A percentile compares a stretch with the other conserved stretches of the same genome.
These are phyloP conservation scores for Lasaia peninsularis DNA, from an alignment of 1,140 invertebrate genomes.

Conservation along the genomic window DNA sequence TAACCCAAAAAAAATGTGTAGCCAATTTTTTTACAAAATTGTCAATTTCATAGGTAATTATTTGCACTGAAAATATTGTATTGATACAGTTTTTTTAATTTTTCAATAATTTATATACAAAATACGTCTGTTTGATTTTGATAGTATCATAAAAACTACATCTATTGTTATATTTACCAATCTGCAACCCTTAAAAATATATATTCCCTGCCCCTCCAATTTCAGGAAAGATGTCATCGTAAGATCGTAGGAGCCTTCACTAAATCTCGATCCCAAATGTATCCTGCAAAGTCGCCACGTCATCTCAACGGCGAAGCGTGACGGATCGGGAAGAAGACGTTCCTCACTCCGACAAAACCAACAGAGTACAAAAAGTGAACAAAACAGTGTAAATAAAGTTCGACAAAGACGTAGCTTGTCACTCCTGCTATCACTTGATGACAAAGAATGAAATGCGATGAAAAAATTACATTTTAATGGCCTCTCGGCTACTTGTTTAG, in stretches of 20 bases:
- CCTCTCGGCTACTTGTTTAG: background rate
- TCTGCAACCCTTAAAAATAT: no score
- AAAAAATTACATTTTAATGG: constrained; percentile 19
- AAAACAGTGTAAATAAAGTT: constrained; percentile 48
- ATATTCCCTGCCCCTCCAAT: no score
- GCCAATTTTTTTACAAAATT: no score
- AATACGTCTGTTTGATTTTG: no score
- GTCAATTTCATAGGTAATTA: no score
- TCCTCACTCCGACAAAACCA: constrained; percentile 64
- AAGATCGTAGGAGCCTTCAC: background rate
- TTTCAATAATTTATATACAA: no score
- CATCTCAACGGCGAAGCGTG: constrained; percentile 58
- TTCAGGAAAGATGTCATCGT: no score
- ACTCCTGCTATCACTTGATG: constrained; percentile 35
- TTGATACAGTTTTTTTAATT: no score
- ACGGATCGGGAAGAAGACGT: constrained; percentile 68
- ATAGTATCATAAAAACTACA: no score
- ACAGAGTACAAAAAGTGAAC: constrained; percentile 54
- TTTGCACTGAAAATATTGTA: no score
- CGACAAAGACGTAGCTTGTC: constrained; percentile 35
- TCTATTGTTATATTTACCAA: no score
- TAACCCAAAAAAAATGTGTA: no score
- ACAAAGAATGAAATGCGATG: constrained; percentile 14
- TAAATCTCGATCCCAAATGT: constrained; percentile 14
- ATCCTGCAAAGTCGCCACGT: constrained; percentile 53